These are phyloP conservation scores for Montipora sp. DNA, from an alignment of 64 coral and sea anemone genomes.

Conservation along the genomic window DNA sequence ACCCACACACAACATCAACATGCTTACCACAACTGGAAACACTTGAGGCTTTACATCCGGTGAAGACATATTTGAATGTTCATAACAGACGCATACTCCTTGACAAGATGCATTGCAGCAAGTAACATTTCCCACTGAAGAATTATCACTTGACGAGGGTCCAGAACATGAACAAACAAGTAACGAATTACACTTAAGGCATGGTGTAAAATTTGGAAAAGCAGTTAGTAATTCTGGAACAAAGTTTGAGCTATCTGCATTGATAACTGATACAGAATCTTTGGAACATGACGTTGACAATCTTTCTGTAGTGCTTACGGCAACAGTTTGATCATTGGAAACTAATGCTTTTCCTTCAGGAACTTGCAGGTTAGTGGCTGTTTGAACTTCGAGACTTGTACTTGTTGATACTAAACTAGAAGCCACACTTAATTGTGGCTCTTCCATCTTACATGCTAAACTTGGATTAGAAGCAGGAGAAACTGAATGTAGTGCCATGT, in stretches of 20 bases:
- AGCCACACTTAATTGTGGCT: not conserved
- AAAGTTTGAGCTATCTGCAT: not conserved
- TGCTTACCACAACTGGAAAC: constrained; percentile 28
- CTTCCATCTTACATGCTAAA: not conserved
- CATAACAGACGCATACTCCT: not conserved
- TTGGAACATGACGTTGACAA: not conserved
- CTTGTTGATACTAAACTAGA: not conserved
- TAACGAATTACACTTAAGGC: constrained; percentile 21
- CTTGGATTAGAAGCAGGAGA: not conserved
- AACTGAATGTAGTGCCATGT: not conserved
- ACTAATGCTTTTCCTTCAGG: not conserved
- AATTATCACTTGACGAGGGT: not conserved
- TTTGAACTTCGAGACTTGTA: not conserved
- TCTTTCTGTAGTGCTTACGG: not conserved
- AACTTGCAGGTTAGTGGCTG: not conserved
- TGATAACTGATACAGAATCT: not conserved
- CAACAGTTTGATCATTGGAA: not conserved
- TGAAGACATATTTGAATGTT: not conserved
- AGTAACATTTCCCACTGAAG: not conserved
- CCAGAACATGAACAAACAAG: constrained; percentile 38
- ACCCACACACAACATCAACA: no score
- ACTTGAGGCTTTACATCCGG: constrained; percentile 31
- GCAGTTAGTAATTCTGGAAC: not conserved
- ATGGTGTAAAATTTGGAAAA: constrained; percentile 19
- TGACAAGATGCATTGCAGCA: not conserved